Evolutionary conservation across 2,797 vertebrate species (phyloP), one percentile per base, ranked within the genome.

Genomic region (Acanthurus leucopareius): DNA sequence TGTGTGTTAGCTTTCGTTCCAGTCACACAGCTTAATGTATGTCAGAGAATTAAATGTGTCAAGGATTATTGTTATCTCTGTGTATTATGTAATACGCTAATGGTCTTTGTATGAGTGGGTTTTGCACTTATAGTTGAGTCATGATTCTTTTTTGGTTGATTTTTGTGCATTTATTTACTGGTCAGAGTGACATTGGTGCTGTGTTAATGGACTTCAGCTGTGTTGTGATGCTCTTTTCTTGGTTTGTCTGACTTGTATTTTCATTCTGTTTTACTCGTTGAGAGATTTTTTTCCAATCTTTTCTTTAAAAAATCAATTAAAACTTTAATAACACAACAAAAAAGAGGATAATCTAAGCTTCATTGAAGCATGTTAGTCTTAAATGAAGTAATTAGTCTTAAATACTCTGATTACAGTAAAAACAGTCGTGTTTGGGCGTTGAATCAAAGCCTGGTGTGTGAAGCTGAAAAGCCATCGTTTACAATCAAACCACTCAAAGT

Each of bases 401-500:
- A 51, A 22, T 40, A 0, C 11, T 67, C 13, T 0, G 22, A 60
- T 48, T 69, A 62, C 11, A 52, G 14, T 40, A 53, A 68, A 68
- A 68, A 52, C 4, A 69, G 19, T 69, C 49, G 32, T 45, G 17
- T 11, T 25, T 7, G 48, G 17, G 17, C 14, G 44, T 72, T 10
- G 19, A 72, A 68, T 40, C 47, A 40, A 20, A 56, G 51, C 8
- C 44, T 16, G 22, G 35, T 63, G 19, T 53, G 22, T 22, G 10
- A n/a, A 60, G 56, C 48, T 15, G 9, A 52, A 49, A 19, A n/a
- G 40, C 40, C 49, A 35, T 51, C 44, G 35, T 16, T 69, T 6
- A 14, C 6, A 69, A 73, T 28, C n/a, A 47, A 51, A 15, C 45
- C n/a, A 68, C 32, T 62, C 60, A 67, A 17, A 65, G 32, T 22